These are phyloP conservation scores for Trinorchestia longiramus DNA, from an alignment of 1,140 invertebrate genomes.

Conservation along the genomic window DNA sequence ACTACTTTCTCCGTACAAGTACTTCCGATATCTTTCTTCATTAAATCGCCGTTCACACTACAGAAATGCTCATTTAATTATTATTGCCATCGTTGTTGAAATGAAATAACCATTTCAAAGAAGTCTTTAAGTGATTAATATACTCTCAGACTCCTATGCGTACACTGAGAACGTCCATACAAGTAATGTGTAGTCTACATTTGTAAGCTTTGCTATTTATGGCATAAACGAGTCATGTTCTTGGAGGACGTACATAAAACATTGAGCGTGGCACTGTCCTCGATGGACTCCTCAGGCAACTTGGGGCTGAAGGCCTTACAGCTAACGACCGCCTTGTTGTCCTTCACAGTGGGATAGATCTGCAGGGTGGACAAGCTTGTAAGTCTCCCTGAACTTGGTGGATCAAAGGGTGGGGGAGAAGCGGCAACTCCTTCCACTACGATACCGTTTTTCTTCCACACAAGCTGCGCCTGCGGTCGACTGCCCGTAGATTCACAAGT, in stretches of 20 bases:
- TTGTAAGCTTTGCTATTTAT: neutral
- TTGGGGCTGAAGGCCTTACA: constrained; percentile 52
- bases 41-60: too few relatives aligned
- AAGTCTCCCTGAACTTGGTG: constrained; percentile 4
- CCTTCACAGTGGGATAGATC: constrained; percentile 27
- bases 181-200: neutral
- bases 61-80: too few relatives aligned
- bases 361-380: constrained; percentile 72
- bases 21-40: too few relatives aligned
- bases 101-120: neutral
- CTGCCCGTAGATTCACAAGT: constrained; percentile 45
- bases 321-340: constrained; percentile 46
- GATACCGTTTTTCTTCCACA: constrained; percentile 14
- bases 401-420: constrained; percentile 7
- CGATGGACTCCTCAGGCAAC: constrained; percentile 27
- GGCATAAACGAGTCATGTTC: neutral
- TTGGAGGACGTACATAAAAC: neutral
- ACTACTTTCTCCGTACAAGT: too few relatives aligned
- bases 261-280: constrained; percentile 55
- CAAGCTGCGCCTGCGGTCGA: constrained; percentile 12
- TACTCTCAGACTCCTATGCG: neutral
- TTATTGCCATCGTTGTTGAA: too few relatives aligned
- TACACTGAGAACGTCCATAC: neutral
- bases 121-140: neutral
- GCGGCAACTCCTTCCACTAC: neutral